Evolutionary conservation across 1,140 invertebrate species (phyloP), one percentile per base, ranked within the genome.

Genomic region (Zophobas atratus): DNA sequence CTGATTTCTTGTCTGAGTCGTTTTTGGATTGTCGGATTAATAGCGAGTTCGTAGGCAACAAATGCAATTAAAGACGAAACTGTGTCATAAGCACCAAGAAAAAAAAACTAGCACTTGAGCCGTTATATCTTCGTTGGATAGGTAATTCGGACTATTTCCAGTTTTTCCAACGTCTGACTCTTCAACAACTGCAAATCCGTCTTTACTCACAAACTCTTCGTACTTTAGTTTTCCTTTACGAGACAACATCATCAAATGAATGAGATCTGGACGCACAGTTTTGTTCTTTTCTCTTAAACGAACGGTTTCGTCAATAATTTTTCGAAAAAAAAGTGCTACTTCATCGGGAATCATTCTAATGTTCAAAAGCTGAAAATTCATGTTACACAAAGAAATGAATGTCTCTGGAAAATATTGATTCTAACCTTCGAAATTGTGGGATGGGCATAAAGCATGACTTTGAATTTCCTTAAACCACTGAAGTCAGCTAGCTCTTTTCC

Each of bases 1-100:
- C 48, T 71, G 8, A 85, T 82, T 84, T 88, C 86, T 2, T 84
- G 56, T 36, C 82, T 80, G 1, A 88, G 79, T 75, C 77, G 84
- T 55, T 86, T 80, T 80, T 90, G 88, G 35, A 89, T 81, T 6
- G 90, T 88, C 1, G 87, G 88, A 85, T 91, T 85, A 20, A 86
- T 78, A 0, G 90, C 89, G 48, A 92, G 82, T 70, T 87, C 85
- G 77, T 89, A 84, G 6, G 71, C 74, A 20, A 78, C 72, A 77
- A 86, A 87, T 51, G 76, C 77, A 63, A 86, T 56, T 4, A 81
- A 34, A 1, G 82, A 80, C 2, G 86, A 82, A 20, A 82, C 77
- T 0, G 85, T 84, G 3, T 86, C 86, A 67, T 87, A 87, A n/a
- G 86, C 87, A 53, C 83, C 87, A 8, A 87, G 75, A 55, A 87